Percentiles rank a stretch among this genome's conserved stretches.
These are phyloP conservation scores for Buathra laborator DNA, from an alignment of 2,888 invertebrate genomes.

Conservation along the genomic window DNA sequence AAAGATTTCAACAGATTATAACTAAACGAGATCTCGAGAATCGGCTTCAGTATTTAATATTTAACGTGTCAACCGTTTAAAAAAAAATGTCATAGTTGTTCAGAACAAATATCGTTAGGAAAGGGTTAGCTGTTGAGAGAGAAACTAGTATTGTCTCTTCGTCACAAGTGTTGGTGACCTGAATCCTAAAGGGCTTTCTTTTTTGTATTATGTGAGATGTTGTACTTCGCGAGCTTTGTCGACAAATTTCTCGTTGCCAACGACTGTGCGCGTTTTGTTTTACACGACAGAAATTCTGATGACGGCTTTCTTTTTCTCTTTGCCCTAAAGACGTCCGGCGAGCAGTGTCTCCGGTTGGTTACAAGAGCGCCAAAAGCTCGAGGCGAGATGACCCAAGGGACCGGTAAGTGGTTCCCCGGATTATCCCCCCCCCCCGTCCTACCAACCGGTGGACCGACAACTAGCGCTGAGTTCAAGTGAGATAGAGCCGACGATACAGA, in stretches of 20 bases:
- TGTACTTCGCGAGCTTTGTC: not conserved
- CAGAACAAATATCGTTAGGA: too few relatives aligned
- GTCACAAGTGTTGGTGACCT: too few relatives aligned
- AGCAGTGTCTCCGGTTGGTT: slow-evolving; percentile 23
- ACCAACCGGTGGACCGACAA: slow-evolving; percentile 20
- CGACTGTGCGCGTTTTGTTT: not conserved
- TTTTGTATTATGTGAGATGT: too few relatives aligned
- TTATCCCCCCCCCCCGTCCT: slow-evolving; percentile 53
- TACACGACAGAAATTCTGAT: slow-evolving; percentile 10
- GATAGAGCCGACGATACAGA: slow-evolving; percentile 63
- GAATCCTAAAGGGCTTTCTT: too few relatives aligned
- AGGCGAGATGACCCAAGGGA: slow-evolving; percentile 65
- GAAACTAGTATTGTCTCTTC: too few relatives aligned
- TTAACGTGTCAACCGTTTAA: too few relatives aligned
- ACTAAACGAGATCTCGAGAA: too few relatives aligned
- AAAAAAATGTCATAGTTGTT: too few relatives aligned
- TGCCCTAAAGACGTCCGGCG: slow-evolving; percentile 41
- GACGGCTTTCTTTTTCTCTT: slow-evolving; percentile 28
- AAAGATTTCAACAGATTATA: too few relatives aligned
- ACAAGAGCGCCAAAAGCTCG: slow-evolving; percentile 38
- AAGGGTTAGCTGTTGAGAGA: too few relatives aligned
- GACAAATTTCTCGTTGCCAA: not conserved
- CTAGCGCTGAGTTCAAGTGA: slow-evolving; percentile 66
- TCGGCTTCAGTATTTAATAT: too few relatives aligned
- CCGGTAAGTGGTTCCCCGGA: slow-evolving; percentile 65